Base-by-base conservation (phyloP, 2,797 vertebrate genomes). In the Falco columbarius region DNA sequence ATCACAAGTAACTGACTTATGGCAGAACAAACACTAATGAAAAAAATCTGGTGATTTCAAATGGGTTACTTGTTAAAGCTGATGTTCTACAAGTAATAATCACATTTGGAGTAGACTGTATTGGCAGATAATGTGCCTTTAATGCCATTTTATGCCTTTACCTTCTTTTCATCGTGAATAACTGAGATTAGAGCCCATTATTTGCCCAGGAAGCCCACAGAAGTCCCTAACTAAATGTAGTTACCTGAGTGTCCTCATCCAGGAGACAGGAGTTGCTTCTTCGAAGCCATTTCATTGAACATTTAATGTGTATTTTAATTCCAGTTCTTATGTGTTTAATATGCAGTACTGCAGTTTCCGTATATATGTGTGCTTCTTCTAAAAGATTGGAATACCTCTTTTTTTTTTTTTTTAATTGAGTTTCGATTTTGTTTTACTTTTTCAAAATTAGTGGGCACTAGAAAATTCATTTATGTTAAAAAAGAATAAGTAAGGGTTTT, bases 81-180 rank as follows among this genome's bases (percentile, higher is more conserved):
- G 51, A 71, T 95, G 89, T 94, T 94, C 90, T 95, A 27, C 88
- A 56, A 94, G 54, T 75, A 95, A 86, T 88, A 95, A 90, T 92
- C 83, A 87, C 94, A 66, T 92, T 94, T 90, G 80, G 77, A 95
- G 66, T 21, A 42, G 67, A 62, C 70, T 79, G 16, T 89, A 49
- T 95, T 94, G 82, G 66, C 76, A 95, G 76, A 76, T 93, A 95
- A 97, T 96, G 86, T 95, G 73, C 62, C 80, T 93, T 90, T 90
- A 94, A 94, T 96, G 67, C 73, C 59, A 75, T 75, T 67, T 66
- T 90, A 89, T 82, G 82, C 66, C 70, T 89, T 90, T 3, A 15
- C 51, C 70, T 70, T 59, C 87, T 93, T 94, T 95, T 96, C 82
- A 73, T 76, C 0, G 3, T 79, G 63, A 96, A 89, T 93, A 95